Conservation (phyloP, 2,888 invertebrate species). For the Bibio marci region DNA sequence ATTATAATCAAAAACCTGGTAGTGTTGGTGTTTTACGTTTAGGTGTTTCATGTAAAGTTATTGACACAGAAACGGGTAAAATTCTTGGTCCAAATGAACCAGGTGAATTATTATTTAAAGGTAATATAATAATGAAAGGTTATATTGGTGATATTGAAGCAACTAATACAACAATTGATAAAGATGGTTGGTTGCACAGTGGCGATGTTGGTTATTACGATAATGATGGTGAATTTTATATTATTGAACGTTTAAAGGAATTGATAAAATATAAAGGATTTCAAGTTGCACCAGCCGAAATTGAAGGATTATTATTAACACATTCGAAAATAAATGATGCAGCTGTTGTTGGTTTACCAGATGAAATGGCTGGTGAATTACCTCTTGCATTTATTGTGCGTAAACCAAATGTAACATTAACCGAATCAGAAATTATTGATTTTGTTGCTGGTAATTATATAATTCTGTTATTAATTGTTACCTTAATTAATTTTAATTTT, state of each 20-base stretch:
- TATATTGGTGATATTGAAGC: slow-evolving; percentile 55
- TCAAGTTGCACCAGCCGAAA: slow-evolving; percentile 75
- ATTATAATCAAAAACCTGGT: slow-evolving; percentile 33
- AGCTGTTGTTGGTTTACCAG: slow-evolving; percentile 63
- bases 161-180: slow-evolving; percentile 44
- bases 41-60: slow-evolving; percentile 44
- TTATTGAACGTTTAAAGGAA: slow-evolving; percentile 76
- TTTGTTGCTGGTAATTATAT: slow-evolving; percentile 30
- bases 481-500: too few relatives aligned
- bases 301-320: slow-evolving; percentile 60
- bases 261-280: slow-evolving; percentile 81
- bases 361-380: slow-evolving; percentile 55
- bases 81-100: slow-evolving; percentile 43
- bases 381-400: slow-evolving; percentile 60
- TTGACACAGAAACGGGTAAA: slow-evolving; percentile 44
- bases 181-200: slow-evolving; percentile 58
- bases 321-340: slow-evolving; percentile 56
- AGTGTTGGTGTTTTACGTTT: slow-evolving; percentile 49
- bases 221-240: slow-evolving; percentile 42
- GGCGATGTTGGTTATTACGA: slow-evolving; percentile 77
- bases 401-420: slow-evolving; percentile 33
- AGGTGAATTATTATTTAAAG: slow-evolving; percentile 75
- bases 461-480: too few relatives aligned
- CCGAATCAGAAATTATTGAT: slow-evolving; percentile 36
- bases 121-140: slow-evolving; percentile 66